Conservation (phyloP, 2,113 vertebrate species). For the Mobula hypostoma region DNA sequence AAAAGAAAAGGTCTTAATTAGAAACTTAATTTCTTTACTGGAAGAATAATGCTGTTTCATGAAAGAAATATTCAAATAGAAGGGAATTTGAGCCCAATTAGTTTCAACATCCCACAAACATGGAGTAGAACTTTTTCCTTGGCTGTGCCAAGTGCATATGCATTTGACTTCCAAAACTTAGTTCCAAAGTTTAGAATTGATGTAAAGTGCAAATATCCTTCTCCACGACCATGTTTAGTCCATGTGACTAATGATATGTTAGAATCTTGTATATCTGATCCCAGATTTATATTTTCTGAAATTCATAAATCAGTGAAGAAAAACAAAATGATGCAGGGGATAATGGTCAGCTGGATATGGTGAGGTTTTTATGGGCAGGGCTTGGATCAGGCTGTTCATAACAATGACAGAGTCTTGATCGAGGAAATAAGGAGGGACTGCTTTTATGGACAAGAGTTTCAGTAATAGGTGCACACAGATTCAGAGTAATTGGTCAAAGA, state of each 20-base stretch:
- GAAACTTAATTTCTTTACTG: neutral
- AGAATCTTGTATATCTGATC: no score
- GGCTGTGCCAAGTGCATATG: no score
- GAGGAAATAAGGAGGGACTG: neutral
- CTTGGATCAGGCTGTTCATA: neutral
- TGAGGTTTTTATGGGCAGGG: neutral
- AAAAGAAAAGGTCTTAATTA: slow-evolving; percentile 8
- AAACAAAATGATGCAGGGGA: neutral
- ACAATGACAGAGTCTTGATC: neutral
- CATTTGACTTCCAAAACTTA: no score
- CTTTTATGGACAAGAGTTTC: neutral
- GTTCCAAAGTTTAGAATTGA: no score
- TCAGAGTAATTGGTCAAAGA: neutral
- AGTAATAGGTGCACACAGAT: neutral
- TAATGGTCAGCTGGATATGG: neutral
- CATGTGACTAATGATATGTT: no score
- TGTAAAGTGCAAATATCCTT: no score
- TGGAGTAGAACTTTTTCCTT: no score
- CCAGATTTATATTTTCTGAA: no score
- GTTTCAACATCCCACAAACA: neutral
- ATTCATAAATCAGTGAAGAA: no score
- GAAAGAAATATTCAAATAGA: neutral
- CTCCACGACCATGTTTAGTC: no score
- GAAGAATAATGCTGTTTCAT: neutral
- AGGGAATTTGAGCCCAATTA: neutral